Conservation (phyloP, 2,113 vertebrate genomes). For the Pampusana beccarii region DNA sequence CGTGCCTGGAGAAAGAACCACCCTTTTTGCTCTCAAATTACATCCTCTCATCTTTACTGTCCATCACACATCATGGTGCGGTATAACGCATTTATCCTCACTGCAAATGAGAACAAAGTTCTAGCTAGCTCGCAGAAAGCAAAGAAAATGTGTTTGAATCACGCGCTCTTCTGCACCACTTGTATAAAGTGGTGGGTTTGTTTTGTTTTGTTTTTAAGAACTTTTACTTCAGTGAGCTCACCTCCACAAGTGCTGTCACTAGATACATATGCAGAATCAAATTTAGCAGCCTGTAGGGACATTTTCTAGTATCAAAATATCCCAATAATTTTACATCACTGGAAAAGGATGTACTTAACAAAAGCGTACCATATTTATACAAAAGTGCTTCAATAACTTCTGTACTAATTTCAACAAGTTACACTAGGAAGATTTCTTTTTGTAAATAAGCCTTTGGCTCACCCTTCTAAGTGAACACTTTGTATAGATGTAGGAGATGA, state of each 20-base stretch:
- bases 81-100: background rate
- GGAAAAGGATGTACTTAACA: background rate
- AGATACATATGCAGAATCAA: background rate
- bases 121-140: background rate
- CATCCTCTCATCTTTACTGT: background rate
- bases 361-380: background rate
- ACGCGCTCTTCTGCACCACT: rapidly evolving
- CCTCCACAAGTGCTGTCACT: background rate
- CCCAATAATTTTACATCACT: background rate
- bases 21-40: background rate
- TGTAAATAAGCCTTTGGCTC: background rate
- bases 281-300: background rate
- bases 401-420: background rate
- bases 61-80: background rate
- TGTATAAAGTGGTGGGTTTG: background rate
- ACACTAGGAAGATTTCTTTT: background rate
- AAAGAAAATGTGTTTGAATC: background rate
- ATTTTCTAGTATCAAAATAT: background rate
- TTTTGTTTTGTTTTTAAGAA: background rate
- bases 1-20: background rate
- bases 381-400: background rate
- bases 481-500: rapidly evolving
- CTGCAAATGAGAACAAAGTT: background rate
- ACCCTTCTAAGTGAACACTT: background rate
- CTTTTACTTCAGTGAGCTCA: background rate